Base-by-base conservation (phyloP, 2,888 invertebrate species). In the Troides oblongomaculatus region DNA sequence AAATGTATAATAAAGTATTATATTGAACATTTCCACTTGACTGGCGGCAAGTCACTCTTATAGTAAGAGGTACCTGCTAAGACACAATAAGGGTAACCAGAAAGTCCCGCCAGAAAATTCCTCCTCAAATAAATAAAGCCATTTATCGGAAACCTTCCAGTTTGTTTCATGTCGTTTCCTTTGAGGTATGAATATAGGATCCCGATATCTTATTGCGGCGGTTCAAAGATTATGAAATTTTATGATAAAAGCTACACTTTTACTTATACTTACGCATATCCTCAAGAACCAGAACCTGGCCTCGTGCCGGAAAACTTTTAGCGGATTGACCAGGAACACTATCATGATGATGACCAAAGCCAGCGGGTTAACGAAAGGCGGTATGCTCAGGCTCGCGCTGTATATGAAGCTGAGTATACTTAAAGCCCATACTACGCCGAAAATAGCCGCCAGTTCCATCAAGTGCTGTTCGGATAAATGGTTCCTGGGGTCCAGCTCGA, bases 401-500 rank as follows among this genome's bases (percentile, higher is more conserved):
- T 94, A 95, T 76, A 98, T 90, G 84, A 97, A 98, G 77, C 96
- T 95, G 46, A 99, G 89, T 76, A 99, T 95, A 83, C 98, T 97
- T 5, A 98, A 87, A 0, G 97, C 96, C 99, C 99, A 99, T 1
- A 99, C 95, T 1, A 99, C 98, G 10, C 98, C 98, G 73, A 99
- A 97, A 68, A 98, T 96, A 0, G 98, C 96, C 0, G 99, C 97
- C 78, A 98, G 88, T 87, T 99, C 99, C 95, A 99, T 97, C 58
- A 99, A 93, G 88, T 99, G 97, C 81, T 99, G 98, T 78, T 99
- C 98, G 0, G 97, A 97, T 0, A 97, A 91, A 87, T 99, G 98
- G 87, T 98, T 98, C 70, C 99, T 93, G 0, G 99, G 99, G 87
- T 99, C 99, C 79, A 99, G 92, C 84, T 99, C 99, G 87, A 99